Conservation (phyloP, 1,140 invertebrate species). For the Drosophila bipectinata region DNA sequence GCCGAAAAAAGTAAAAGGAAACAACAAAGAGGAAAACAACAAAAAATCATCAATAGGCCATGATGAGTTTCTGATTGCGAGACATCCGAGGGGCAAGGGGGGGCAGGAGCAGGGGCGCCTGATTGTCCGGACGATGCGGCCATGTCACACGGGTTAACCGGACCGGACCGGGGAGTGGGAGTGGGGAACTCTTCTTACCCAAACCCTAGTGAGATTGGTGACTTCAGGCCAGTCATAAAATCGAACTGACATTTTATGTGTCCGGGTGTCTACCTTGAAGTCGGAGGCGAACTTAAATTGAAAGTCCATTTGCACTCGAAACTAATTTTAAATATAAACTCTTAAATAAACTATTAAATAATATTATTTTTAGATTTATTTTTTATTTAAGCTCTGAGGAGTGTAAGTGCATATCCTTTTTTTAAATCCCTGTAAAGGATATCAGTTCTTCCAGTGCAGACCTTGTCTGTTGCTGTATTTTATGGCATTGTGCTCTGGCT, state of each 20-base stretch:
- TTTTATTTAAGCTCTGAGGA: too few relatives aligned
- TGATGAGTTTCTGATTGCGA: slow-evolving; percentile 82
- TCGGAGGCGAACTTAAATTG: slow-evolving; percentile 47
- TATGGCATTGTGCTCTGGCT: slow-evolving; percentile 46
- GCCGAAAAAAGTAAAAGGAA: slow-evolving; percentile 3
- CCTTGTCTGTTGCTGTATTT: slow-evolving; percentile 38
- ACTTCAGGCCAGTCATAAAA: slow-evolving; percentile 70
- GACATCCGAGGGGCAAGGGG: slow-evolving; percentile 34
- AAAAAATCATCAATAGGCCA: slow-evolving; percentile 79
- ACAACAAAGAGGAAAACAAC: slow-evolving; percentile 9
- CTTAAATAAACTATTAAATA: too few relatives aligned
- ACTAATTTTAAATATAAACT: neutral
- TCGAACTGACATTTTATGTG: slow-evolving; percentile 68
- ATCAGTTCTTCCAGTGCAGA: neutral
- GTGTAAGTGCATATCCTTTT: too few relatives aligned
- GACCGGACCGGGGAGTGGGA: too few relatives aligned
- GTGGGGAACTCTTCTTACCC: neutral
- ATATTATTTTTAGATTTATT: too few relatives aligned
- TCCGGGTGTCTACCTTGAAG: slow-evolving; percentile 31
- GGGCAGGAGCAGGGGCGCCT: slow-evolving; percentile 27
- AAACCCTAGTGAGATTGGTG: slow-evolving; percentile 18
- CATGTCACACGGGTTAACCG: slow-evolving; percentile 39
- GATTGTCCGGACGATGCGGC: slow-evolving; percentile 51
- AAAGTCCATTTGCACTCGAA: slow-evolving; percentile 15
- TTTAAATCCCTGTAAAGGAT: neutral